Percentiles rank a stretch among this genome's conserved stretches.
Evolutionary conservation across 2,888 invertebrate genomes (phyloP).

Genomic region (Mythimna lalbum): DNA sequence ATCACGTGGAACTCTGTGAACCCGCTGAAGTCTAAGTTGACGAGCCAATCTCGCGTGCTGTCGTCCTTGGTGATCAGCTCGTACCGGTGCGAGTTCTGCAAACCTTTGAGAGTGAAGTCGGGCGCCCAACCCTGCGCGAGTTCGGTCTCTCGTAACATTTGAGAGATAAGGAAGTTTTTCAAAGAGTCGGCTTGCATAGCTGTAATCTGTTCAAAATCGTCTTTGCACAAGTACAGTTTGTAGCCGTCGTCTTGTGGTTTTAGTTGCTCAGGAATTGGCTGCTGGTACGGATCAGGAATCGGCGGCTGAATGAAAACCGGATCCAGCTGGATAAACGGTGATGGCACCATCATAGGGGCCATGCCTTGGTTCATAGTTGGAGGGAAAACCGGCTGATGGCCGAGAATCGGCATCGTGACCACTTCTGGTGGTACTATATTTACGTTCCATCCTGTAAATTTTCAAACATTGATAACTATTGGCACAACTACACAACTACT

Average conservation of each 20-base stretch:
- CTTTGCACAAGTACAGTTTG: constrained; percentile 82
- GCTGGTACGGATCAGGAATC: constrained; percentile 22
- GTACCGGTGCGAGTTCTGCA: constrained; percentile 78
- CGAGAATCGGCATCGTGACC: constrained; percentile 56
- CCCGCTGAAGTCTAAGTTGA: constrained; percentile 77
- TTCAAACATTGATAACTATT: constrained; percentile 37
- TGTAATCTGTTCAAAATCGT: constrained; percentile 79
- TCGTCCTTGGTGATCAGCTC: constrained; percentile 79
- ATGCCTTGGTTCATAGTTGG: constrained; percentile 45
- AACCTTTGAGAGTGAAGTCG: constrained; percentile 79
- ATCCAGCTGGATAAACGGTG: constrained; percentile 50
- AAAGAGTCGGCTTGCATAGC: constrained; percentile 73
- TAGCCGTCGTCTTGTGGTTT: constrained; percentile 55
- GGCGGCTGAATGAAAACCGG: constrained; percentile 11
- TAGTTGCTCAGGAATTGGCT: neutral
- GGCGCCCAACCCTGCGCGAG: constrained; percentile 76
- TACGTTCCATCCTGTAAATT: constrained; percentile 78
- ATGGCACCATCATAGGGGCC: constrained; percentile 60
- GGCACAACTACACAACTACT: neutral
- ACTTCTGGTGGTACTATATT: constrained; percentile 65
- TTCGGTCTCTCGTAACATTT: constrained; percentile 76
- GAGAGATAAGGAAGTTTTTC: constrained; percentile 76
- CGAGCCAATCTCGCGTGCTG: constrained; percentile 79
- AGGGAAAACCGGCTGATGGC: constrained; percentile 12
- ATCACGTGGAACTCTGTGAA: constrained; percentile 78